Percentiles rank a stretch among this genome's conserved stretches.
Conservation (phyloP, 2,113 vertebrate genomes). For the Oceanites oceanicus region DNA sequence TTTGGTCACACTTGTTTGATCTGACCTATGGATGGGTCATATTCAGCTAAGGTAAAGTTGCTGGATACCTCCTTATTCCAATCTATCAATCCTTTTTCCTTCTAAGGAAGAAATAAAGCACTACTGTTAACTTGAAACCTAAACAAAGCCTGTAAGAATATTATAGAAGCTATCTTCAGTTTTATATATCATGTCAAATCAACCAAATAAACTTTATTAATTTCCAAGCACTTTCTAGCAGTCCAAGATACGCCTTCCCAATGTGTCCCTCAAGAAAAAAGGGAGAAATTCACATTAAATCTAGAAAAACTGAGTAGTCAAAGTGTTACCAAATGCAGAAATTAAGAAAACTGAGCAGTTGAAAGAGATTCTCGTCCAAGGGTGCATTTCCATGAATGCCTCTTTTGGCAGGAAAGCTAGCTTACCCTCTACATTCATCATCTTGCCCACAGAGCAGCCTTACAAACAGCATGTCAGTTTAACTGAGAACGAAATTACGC, state of each 20-base stretch:
- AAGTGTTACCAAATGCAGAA: neutral
- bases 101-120: neutral
- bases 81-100: neutral
- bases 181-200: neutral
- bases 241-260: neutral
- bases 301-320: neutral
- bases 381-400: neutral
- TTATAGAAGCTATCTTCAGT: neutral
- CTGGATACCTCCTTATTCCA: neutral
- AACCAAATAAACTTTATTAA: neutral
- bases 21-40: neutral
- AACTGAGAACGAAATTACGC: neutral
- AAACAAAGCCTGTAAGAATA: neutral
- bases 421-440: neutral
- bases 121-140: neutral
- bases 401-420: neutral
- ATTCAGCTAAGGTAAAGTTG: neutral
- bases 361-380: neutral
- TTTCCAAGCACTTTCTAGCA: neutral
- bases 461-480: neutral
- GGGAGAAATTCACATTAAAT: neutral
- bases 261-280: neutral
- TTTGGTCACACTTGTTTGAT: neutral
- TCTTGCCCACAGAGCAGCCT: neutral
- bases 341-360: neutral